Evolutionary conservation across 2,888 invertebrate genomes (phyloP).

Genomic region (Mimachlamys varia): DNA sequence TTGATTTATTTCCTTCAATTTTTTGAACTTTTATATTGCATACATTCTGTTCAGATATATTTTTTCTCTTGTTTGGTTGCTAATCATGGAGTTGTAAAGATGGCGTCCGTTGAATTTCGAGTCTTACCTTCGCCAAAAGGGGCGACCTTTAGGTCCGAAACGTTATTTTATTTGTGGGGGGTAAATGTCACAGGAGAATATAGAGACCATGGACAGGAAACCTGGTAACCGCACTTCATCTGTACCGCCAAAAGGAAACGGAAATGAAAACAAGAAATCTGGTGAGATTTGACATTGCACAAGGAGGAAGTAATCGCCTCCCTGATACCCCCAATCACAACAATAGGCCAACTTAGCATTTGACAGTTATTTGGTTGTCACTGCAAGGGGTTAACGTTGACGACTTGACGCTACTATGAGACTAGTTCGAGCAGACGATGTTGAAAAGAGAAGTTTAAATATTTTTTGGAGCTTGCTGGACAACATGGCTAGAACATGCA

Average conservation of each 20-base stretch:
- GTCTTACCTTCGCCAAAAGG: slow-evolving; percentile 56
- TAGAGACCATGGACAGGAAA: slow-evolving; percentile 75
- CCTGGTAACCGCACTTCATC: slow-evolving; percentile 68
- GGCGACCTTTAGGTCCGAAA: slow-evolving; percentile 66
- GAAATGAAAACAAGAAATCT: slow-evolving; percentile 61
- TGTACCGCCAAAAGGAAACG: slow-evolving; percentile 67
- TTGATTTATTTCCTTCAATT: neutral
- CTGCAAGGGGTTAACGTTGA: neutral
- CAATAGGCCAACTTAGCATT: no score
- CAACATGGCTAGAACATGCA: slow-evolving; percentile 7
- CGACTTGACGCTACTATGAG: neutral
- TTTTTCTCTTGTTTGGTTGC: slow-evolving; percentile 56
- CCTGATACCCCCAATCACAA: neutral
- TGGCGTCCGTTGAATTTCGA: slow-evolving; percentile 61
- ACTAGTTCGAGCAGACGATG: neutral
- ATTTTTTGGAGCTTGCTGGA: neutral
- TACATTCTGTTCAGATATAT: slow-evolving; percentile 40
- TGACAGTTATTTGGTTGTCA: no score
- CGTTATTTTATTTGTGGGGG: slow-evolving; percentile 45
- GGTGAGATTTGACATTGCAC: slow-evolving; percentile 55
- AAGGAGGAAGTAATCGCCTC: neutral
- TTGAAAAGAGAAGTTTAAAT: neutral
- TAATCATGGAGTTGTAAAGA: slow-evolving; percentile 74
- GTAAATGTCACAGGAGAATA: slow-evolving; percentile 75
- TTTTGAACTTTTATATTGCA: slow-evolving; percentile 5